Base-by-base conservation (phyloP, 2,797 vertebrate species). In the Corythornis leucogaster region DNA sequence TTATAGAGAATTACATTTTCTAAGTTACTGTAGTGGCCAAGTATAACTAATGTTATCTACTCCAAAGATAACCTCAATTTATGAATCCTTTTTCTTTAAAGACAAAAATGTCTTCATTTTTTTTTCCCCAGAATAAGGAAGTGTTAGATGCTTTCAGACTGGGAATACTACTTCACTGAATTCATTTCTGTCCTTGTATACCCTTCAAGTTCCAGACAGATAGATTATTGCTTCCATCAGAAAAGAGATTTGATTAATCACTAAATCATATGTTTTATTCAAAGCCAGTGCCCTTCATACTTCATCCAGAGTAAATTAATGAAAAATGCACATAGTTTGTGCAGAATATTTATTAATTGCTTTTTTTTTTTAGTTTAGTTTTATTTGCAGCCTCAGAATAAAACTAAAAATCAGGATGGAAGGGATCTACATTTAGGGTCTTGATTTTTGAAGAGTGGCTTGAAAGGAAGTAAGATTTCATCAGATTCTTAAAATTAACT, bases 221-320 rank as follows among this genome's bases (percentile, higher is more conserved):
- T 62, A 84, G 55, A 92, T 96, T 95, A 96, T 93, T 92, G 57
- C 79, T 95, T 95, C 87, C 71, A 95, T 97, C 90, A 94, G 92
- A 95, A 94, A 90, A 80, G 64, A 85, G 88, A 95, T 96, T 94
- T 97, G 90, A 96, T 97, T 96, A 96, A 96, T 97, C 89, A 96
- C 92, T 68, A 90, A 81, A 87, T 92, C 42, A 4, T 79, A 96
- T 95, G 96, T 96, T 96, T 97, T 96, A 97, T 97, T 97, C 95
- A 97, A 96, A 96, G 89, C 75, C 57, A 69, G 67, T 92, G 55
- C 85, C 69, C 57, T 94, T 82, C 66, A 48, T 85, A 87, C 92
- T 94, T 89, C 77, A 80, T 84, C 85, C 80, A 81, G 68, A 77
- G 86, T 90, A 96, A 96, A 94, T 95, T 95, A 96, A 96, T 96